Evolutionary conservation across 2,797 vertebrate species (phyloP).

Genomic region (Chlorospingus flavigularis): DNA sequence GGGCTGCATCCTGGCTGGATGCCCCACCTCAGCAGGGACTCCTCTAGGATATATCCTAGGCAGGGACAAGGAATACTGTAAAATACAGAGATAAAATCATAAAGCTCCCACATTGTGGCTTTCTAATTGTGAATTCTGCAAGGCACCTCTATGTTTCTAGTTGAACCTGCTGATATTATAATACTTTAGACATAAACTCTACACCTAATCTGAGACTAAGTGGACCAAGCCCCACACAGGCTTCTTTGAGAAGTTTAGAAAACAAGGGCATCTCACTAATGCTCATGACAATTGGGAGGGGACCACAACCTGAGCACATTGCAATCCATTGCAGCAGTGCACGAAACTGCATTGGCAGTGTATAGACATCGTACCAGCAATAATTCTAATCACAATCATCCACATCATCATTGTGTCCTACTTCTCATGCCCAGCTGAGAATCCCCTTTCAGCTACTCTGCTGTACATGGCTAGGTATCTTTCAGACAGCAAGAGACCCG

Average conservation of each 20-base stretch:
- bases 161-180: not conserved
- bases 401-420: no score
- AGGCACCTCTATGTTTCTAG: not conserved
- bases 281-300: fast-evolving
- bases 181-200: not conserved
- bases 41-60: not conserved
- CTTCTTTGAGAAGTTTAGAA: not conserved
- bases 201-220: not conserved
- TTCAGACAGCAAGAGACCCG: fast-evolving
- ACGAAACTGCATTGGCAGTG: no score
- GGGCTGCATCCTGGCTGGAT: not conserved
- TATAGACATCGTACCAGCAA: not conserved
- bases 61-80: not conserved
- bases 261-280: not conserved
- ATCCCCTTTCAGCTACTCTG: not conserved
- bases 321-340: not conserved
- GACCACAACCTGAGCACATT: not conserved
- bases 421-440: not conserved
- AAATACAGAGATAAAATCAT: not conserved
- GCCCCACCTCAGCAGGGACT: not conserved
- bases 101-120: not conserved
- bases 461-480: not conserved
- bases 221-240: not conserved
- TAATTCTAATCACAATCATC: not conserved
- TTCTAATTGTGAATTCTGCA: not conserved